Base-by-base conservation (phyloP, 2,113 vertebrate species). In the Rhipidura dahli region DNA sequence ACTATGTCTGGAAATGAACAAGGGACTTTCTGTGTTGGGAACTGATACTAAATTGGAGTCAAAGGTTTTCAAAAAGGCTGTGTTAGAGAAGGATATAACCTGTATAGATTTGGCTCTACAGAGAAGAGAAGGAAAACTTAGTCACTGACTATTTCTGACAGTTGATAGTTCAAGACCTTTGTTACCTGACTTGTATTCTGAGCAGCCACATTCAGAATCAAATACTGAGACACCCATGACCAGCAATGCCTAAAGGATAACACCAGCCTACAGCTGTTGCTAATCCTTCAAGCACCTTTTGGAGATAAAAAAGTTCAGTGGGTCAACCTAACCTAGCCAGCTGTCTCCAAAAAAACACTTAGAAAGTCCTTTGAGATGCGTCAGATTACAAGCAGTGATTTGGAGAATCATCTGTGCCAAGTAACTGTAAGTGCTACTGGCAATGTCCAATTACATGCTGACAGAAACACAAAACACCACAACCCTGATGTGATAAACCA, bases 341-440 rank as follows among this genome's bases (percentile, higher is more conserved):
- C 65, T 85, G 53, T 65, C 61, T 80, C 40, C 83, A 89, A 69
- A 81, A 17, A 73, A 75, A 35, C 53, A 79, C 17, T 87, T 57
- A 71, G 27, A 44, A 86, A 76, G 42, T 80, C 76, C 71, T 90
- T 70, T 66, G 85, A 95, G 88, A 88, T 47, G 30, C 63, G 26
- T 94, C 82, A 80, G 45, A 86, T 95, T 90, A 88, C 54, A 90
- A 73, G 31, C 14, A 73, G 63, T 69, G 79, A 88, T 92, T 76
- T 91, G 61, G n/a, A 95, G 57, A 59, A 83, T 90, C 53, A 39
- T 65, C 63, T 86, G 42, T 1, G 1, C 53, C 45, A 64, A 73
- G 63, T 40, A 83, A 87, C 63, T 56, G 1, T 65, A 96, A 90
- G 39, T 70, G 83, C 42, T 83, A 42, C 68, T 78, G 60, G 45